Conservation (phyloP, 2,797 vertebrate species). For the Alectoris magna region DNA sequence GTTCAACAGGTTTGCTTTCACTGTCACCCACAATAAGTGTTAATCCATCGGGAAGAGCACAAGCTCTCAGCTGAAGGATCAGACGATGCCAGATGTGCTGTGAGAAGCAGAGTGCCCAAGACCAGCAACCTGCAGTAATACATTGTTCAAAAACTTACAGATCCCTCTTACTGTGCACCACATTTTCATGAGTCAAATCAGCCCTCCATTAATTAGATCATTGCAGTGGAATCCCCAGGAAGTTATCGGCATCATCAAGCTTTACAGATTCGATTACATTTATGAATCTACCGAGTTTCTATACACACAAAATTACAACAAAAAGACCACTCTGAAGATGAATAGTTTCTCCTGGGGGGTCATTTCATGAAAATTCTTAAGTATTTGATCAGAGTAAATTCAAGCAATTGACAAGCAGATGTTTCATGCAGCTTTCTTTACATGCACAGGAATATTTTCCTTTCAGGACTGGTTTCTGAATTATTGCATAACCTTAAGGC, state of each 20-base stretch:
- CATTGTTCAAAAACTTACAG: not conserved
- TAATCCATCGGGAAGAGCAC: not conserved
- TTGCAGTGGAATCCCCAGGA: slow-evolving; percentile 1
- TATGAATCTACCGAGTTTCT: not conserved
- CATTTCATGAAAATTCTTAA: not conserved
- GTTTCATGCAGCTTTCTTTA: not conserved
- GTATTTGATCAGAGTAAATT: not conserved
- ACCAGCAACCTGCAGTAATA: not conserved
- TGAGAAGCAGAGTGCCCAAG: not conserved
- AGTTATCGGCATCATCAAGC: slow-evolving; percentile 2
- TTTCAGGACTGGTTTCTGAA: not conserved
- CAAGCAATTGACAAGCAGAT: not conserved
- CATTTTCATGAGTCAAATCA: not conserved
- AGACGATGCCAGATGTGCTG: not conserved
- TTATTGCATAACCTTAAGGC: not conserved
- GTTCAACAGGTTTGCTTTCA: rapidly evolving
- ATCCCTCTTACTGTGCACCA: not conserved
- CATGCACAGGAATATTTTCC: not conserved
- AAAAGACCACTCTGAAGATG: not conserved
- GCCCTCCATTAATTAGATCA: not conserved
- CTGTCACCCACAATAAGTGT: rapidly evolving
- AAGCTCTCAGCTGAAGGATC: not conserved
- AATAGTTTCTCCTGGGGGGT: not conserved
- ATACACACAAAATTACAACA: not conserved
- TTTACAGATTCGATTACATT: not conserved